phyloP scores from a whole-genome alignment of 2,888 invertebrate species.

The Drosophila merina region DNA sequence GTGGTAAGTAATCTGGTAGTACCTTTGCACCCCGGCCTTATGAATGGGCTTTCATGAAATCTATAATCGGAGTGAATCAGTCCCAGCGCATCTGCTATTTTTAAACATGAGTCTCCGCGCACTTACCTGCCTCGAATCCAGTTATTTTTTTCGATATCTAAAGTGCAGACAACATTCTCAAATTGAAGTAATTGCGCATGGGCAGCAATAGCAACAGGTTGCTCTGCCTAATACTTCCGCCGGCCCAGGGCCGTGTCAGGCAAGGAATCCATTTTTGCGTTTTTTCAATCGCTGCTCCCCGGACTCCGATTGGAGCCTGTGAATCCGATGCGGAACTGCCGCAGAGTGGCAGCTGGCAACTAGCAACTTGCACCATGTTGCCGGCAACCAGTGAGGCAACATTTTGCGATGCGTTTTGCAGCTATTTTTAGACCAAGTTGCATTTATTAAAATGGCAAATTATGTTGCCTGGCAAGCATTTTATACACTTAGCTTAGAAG shows the following conservation, averaged over 20 bases:
- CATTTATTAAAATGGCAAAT: slow-evolving; percentile 77
- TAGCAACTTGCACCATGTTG: slow-evolving; percentile 45
- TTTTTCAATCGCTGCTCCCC: not conserved
- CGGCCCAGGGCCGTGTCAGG: slow-evolving; percentile 1
- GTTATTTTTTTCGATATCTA: slow-evolving; percentile 65
- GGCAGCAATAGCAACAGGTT: slow-evolving; percentile 38
- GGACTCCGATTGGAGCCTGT: slow-evolving; percentile 8
- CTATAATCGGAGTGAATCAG: slow-evolving; percentile 45
- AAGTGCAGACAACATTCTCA: slow-evolving; percentile 56
- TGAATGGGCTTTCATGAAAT: slow-evolving; percentile 52
- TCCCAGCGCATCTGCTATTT: slow-evolving; percentile 58
- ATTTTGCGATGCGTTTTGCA: slow-evolving; percentile 52
- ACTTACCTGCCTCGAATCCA: slow-evolving; percentile 30
- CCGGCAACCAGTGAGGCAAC: slow-evolving; percentile 66
- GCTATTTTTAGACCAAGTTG: slow-evolving; percentile 69
- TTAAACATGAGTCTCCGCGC: slow-evolving; percentile 57
- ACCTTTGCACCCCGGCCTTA: slow-evolving; percentile 59
- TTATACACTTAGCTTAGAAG: slow-evolving; percentile 2
- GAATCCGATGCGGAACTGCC: slow-evolving; percentile 45
- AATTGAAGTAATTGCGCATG: slow-evolving; percentile 48
- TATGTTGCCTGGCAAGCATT: slow-evolving; percentile 52
- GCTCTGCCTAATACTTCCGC: slow-evolving; percentile 67
- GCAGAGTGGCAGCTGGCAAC: slow-evolving; percentile 19
- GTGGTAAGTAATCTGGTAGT: slow-evolving; percentile 56
- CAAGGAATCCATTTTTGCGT: slow-evolving; percentile 5